Base-by-base conservation (phyloP, 2,113 vertebrate species). In the Grantiella picta region DNA sequence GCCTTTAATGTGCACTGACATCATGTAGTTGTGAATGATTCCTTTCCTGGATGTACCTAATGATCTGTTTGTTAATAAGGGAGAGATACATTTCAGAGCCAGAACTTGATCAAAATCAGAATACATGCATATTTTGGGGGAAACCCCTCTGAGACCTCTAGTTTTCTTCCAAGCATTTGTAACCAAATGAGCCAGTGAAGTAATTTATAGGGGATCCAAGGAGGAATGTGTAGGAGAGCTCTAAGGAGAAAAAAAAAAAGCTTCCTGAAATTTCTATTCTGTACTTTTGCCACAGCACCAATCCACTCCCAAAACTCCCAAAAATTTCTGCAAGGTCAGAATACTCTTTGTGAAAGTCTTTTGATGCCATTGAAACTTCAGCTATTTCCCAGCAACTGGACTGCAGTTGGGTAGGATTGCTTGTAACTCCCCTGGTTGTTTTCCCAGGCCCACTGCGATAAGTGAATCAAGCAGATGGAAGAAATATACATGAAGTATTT, bases 391-490 rank as follows among this genome's bases (percentile, higher is more conserved):
- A 75, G 16, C 4, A 88, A 49, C 50, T 60, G 54, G 52, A 33
- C 50, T 65, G 31, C 7, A 4, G 10, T 79, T 45, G 49, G 12
- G 35, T 50, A 72, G 42, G 38, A 50, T 33, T 76, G 35, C 35
- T 78, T 76, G 31, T 57, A 82, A 75, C 79, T 63, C 15, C 20
- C 33, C 15, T 12, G 4, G 53, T 29, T 60, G 49, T 72, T 72
- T 69, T 88, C 53, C 59, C 29, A 54, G 54, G 27, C 49, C 38
- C 68, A 80, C 59, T 83, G 64, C 57, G 59, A 72, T 52, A 91
- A 84, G n/a, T 33, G 40, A 95, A 77, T 45, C 33, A 92, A 66
- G 44, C 36, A 89, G 63, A 82, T 59, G 38, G 35, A 80, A 86
- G 35, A 27, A 91, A 64, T n/a, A 60, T 18, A 27, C 15, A 59